phyloP scores from a whole-genome alignment of 2,888 invertebrate genomes.

The Erynnis tages region DNA sequence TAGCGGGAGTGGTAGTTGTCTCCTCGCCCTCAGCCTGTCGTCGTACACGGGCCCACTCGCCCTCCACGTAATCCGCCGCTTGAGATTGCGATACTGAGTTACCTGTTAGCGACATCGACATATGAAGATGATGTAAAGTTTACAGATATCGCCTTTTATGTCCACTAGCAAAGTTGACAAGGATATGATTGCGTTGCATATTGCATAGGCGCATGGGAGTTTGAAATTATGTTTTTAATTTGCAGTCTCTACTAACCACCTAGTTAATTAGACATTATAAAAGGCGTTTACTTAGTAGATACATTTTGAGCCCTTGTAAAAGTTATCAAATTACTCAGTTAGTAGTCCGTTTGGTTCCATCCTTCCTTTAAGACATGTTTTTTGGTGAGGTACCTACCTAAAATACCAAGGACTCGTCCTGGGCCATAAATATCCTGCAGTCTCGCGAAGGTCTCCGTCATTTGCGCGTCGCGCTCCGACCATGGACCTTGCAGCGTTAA shows the following conservation, averaged over 20 bases:
- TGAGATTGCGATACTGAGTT: slow-evolving; percentile 66
- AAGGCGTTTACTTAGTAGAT: neutral
- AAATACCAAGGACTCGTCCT: slow-evolving; percentile 80
- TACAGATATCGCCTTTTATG: too few relatives aligned
- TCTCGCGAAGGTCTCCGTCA: slow-evolving; percentile 80
- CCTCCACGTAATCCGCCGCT: slow-evolving; percentile 50
- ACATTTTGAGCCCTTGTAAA: too few relatives aligned
- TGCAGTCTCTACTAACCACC: too few relatives aligned
- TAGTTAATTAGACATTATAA: too few relatives aligned
- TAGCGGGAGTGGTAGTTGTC: slow-evolving; percentile 38
- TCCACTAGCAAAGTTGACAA: too few relatives aligned
- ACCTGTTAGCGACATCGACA: slow-evolving; percentile 54
- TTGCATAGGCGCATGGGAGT: too few relatives aligned
- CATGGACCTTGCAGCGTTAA: slow-evolving; percentile 80
- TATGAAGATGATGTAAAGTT: too few relatives aligned
- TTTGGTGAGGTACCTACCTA: slow-evolving; percentile 57
- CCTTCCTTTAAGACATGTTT: neutral
- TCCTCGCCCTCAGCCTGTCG: slow-evolving; percentile 48
- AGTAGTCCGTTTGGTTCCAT: too few relatives aligned
- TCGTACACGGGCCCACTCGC: slow-evolving; percentile 55
- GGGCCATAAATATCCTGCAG: slow-evolving; percentile 81
- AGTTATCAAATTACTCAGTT: too few relatives aligned
- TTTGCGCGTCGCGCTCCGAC: slow-evolving; percentile 82
- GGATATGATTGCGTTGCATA: too few relatives aligned
- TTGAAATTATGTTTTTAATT: too few relatives aligned